A percentile compares a stretch with the other conserved stretches of the same genome.
These are phyloP conservation scores for Drosophila kurseongensis DNA, from an alignment of 1,140 invertebrate species.

Conservation along the genomic window DNA sequence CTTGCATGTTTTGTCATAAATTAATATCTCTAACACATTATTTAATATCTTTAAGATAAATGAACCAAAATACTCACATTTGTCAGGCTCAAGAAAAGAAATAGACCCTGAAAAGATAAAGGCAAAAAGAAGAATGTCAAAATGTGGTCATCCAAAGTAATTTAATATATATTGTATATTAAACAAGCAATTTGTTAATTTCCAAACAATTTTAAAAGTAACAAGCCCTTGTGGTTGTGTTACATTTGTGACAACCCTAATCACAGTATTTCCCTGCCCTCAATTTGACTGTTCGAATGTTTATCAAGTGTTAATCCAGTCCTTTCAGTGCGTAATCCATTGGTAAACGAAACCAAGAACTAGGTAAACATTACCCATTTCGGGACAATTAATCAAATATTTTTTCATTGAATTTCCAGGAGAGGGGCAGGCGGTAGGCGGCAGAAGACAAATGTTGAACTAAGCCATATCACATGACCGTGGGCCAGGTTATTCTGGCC, in stretches of 20 bases:
- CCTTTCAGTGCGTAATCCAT: slow-evolving; percentile 13
- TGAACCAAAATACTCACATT: slow-evolving; percentile 9
- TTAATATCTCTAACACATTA: too few relatives aligned
- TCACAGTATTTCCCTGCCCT: neutral
- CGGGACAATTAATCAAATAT: slow-evolving; percentile 76
- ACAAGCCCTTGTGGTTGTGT: neutral
- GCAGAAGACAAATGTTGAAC: slow-evolving; percentile 51
- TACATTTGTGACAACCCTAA: neutral
- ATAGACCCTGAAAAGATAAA: slow-evolving; percentile 10
- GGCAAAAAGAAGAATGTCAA: neutral
- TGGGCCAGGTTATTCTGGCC: slow-evolving; percentile 16
- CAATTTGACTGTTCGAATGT: neutral
- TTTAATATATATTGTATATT: too few relatives aligned
- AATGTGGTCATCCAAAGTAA: neutral
- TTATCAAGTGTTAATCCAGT: slow-evolving; percentile 11
- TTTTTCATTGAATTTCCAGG: slow-evolving; percentile 65
- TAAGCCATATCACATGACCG: slow-evolving; percentile 54
- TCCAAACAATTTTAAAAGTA: neutral
- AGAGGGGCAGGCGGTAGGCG: slow-evolving; percentile 5
- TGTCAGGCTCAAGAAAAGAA: slow-evolving; percentile 7
- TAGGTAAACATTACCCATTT: slow-evolving; percentile 73
- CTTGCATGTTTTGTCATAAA: too few relatives aligned
- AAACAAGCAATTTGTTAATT: neutral
- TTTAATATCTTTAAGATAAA: too few relatives aligned
- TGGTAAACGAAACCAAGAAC: slow-evolving; percentile 60